Percentiles rank a stretch among this genome's conserved stretches.
These are phyloP conservation scores for Perodicticus potto DNA, from an alignment of 2,797 vertebrate species.

Conservation along the genomic window DNA sequence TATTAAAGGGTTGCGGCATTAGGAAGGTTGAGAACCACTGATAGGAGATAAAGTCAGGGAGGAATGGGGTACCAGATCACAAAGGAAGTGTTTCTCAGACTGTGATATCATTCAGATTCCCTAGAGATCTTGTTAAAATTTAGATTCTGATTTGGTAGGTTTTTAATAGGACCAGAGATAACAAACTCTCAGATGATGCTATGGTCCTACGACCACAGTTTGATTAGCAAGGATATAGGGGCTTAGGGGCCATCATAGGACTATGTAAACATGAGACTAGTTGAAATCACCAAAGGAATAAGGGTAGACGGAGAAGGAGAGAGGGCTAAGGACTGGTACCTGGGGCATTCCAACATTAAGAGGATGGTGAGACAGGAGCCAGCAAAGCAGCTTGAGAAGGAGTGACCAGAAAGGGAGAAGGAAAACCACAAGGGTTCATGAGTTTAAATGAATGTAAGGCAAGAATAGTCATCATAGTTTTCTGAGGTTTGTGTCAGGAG, in stretches of 20 bases:
- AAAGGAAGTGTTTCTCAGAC: background rate
- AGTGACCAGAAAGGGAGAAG: background rate
- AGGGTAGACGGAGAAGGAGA: background rate
- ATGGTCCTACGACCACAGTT: background rate
- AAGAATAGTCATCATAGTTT: background rate
- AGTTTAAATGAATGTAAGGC: background rate
- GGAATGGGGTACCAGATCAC: background rate
- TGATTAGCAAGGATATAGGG: background rate
- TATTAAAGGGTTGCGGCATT: no score
- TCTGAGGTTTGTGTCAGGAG: background rate
- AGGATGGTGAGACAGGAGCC: background rate
- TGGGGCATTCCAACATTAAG: background rate
- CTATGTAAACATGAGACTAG: background rate
- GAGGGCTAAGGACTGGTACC: no score
- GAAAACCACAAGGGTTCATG: background rate
- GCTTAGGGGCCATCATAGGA: background rate
- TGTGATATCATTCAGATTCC: background rate
- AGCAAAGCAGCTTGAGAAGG: background rate
- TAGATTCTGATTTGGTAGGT: background rate
- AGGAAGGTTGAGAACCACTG: no score
- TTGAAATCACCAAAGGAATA: background rate
- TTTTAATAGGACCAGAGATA: background rate
- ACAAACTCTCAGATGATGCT: background rate
- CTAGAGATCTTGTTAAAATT: background rate
- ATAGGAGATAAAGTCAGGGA: background rate